Percentiles rank a stretch among this genome's conserved stretches.
Evolutionary conservation across 2,113 vertebrate genomes (phyloP).

Genomic region (Paramormyrops kingsleyae): DNA sequence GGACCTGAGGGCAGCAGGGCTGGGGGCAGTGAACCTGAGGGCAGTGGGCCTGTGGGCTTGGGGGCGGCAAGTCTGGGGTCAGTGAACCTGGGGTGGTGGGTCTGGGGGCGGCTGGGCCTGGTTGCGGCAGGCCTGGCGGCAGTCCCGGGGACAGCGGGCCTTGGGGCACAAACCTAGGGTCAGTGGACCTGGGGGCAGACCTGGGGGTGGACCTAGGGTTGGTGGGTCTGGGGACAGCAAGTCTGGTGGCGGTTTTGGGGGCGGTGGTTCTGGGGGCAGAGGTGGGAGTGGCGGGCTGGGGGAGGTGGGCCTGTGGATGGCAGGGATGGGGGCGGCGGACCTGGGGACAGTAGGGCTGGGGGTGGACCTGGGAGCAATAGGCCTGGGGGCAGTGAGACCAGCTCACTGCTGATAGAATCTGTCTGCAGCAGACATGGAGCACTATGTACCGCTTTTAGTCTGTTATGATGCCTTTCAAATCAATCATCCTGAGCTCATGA

Average conservation of each 20-base stretch:
- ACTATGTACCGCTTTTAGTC: not conserved
- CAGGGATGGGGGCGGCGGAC: conserved; percentile 16
- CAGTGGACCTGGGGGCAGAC: not conserved
- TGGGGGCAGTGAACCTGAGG: conserved; percentile 17
- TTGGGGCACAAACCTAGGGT: not conserved
- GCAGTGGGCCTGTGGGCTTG: not conserved
- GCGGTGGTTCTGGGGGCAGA: too few species aligned
- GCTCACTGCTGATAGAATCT: not conserved
- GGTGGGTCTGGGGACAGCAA: conserved; percentile 8
- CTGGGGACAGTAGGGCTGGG: not conserved
- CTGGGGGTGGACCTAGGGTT: not conserved
- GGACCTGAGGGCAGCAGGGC: not conserved
- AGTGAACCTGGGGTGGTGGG: too few species aligned
- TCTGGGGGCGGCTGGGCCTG: not conserved
- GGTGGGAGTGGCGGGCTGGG: not conserved
- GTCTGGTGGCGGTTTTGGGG: too few species aligned
- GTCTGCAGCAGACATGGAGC: not conserved
- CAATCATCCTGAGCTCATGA: not conserved
- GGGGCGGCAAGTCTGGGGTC: not conserved
- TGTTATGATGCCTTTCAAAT: not conserved
- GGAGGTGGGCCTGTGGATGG: not conserved
- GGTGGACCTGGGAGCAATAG: not conserved
- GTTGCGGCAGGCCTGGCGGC: too few species aligned
- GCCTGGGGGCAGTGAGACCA: not conserved
- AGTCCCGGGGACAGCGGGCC: too few species aligned